Evolutionary conservation across 2,797 vertebrate genomes (phyloP).

Genomic region (Rhynchotus rufescens): DNA sequence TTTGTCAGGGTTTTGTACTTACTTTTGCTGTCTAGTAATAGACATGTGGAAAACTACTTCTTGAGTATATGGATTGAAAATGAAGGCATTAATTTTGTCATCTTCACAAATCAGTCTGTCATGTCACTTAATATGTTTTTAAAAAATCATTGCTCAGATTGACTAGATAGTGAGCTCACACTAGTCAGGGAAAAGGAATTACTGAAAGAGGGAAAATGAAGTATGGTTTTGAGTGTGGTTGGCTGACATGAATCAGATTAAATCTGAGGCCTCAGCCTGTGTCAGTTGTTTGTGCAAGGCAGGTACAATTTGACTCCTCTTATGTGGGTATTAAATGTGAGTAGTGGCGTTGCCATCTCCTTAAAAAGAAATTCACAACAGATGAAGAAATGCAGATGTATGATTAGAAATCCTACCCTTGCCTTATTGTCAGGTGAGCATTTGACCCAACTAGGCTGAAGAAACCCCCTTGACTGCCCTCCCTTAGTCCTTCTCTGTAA

Average conservation of each 20-base stretch:
- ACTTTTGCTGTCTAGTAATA: conserved; percentile 29
- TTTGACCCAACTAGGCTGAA: neutral
- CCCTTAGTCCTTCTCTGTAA: neutral
- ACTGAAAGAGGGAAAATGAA: neutral
- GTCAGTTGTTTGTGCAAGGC: conserved; percentile 17
- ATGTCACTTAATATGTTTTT: neutral
- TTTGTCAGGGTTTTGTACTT: conserved; percentile 24
- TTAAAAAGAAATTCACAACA: neutral
- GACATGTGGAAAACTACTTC: neutral
- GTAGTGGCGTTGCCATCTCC: conserved; percentile 27
- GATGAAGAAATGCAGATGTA: neutral
- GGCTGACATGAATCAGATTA: neutral
- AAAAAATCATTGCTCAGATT: neutral
- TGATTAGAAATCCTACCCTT: neutral
- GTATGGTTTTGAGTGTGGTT: neutral
- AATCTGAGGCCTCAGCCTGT: conserved; percentile 8
- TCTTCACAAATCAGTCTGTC: neutral
- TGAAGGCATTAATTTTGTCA: conserved; percentile 4
- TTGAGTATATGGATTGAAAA: conserved; percentile 11
- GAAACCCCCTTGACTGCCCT: neutral
- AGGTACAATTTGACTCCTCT: conserved; percentile 26
- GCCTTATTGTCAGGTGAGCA: neutral
- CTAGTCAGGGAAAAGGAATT: neutral
- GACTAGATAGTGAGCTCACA: neutral
- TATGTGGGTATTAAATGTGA: neutral